A percentile compares a stretch with the other conserved stretches of the same genome.
These are phyloP conservation scores for Thereva nobilitata DNA, from an alignment of 2,888 invertebrate species.

Conservation along the genomic window DNA sequence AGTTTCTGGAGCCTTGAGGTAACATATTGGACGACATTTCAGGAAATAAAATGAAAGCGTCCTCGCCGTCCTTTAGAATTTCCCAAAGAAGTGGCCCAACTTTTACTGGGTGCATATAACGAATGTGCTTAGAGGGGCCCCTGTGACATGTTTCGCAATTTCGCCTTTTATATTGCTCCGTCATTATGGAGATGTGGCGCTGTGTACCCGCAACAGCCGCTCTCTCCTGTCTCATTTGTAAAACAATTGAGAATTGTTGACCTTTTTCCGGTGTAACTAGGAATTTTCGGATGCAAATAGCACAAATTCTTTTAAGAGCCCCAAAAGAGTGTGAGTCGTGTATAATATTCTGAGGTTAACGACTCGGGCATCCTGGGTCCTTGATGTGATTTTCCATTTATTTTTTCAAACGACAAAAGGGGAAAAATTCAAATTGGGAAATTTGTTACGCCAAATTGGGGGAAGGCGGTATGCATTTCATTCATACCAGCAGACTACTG, in stretches of 20 bases:
- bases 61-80: constrained; percentile 17
- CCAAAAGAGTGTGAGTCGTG: no score
- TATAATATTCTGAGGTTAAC: no score
- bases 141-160: constrained; percentile 30
- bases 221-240: constrained; percentile 21
- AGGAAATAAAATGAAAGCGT: constrained; percentile 39
- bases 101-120: constrained; percentile 30
- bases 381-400: no score
- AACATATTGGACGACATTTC: constrained; percentile 43
- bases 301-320: no score
- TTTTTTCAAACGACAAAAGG: no score
- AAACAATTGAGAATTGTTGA: constrained; percentile 21
- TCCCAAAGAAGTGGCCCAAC: constrained; percentile 3
- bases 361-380: no score
- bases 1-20: constrained; percentile 26
- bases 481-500: no score
- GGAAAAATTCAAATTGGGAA: no score
- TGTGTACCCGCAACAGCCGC: background rate
- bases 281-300: no score
- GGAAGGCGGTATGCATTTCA: no score
- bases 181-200: constrained; percentile 24
- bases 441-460: no score
- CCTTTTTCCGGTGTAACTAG: no score
- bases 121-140: constrained; percentile 18
- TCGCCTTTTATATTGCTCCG: constrained; percentile 29